phyloP scores from a whole-genome alignment of 2,113 vertebrate genomes.

The Corynorhinus townsendii region DNA sequence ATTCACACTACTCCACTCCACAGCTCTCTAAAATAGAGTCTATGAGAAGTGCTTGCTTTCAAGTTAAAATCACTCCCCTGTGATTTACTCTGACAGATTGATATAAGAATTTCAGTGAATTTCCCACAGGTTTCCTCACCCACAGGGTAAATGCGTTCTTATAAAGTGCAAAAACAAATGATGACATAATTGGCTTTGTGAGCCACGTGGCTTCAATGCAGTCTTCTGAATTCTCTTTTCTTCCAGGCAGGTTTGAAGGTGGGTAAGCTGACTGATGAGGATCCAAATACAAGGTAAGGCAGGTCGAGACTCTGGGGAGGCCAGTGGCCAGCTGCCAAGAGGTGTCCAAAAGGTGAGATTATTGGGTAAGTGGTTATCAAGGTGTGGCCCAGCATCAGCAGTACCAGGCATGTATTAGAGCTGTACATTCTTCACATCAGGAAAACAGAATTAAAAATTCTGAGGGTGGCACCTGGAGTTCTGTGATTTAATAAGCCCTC shows the following conservation, averaged over 20 bases:
- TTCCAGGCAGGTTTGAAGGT: neutral
- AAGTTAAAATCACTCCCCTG: conserved; percentile 48
- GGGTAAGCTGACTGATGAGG: neutral
- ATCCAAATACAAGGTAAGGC: neutral
- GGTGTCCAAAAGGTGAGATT: neutral
- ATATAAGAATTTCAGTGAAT: neutral
- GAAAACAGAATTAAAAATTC: neutral
- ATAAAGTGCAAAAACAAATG: neutral
- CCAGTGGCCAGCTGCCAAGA: neutral
- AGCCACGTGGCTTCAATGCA: neutral
- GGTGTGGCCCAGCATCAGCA: neutral
- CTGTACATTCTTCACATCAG: neutral
- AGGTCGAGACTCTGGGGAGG: neutral
- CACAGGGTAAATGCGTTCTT: neutral
- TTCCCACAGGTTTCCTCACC: conserved; percentile 14
- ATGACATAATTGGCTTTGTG: neutral
- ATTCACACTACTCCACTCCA: conserved; percentile 45
- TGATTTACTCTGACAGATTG: neutral
- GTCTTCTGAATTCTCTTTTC: neutral
- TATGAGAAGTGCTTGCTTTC: conserved; percentile 48
- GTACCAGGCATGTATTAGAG: neutral
- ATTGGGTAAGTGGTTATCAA: neutral
- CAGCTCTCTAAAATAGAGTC: conserved; percentile 48
- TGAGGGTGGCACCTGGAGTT: fast-evolving
- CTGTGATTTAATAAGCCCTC: neutral